These are phyloP conservation scores for Cerceris ruficornis DNA, from an alignment of 2,888 invertebrate genomes.

Conservation along the genomic window DNA sequence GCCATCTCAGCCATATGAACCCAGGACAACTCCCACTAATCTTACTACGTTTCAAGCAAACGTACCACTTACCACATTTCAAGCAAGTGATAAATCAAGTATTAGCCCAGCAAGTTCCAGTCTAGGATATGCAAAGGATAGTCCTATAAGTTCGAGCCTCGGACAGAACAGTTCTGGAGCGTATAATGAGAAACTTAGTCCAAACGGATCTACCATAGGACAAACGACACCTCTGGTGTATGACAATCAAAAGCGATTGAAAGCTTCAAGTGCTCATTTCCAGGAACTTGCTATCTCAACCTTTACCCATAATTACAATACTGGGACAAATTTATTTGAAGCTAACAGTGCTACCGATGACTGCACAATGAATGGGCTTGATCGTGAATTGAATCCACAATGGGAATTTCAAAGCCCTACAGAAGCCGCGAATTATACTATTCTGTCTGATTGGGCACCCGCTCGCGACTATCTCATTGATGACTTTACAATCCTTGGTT, in stretches of 20 bases:
- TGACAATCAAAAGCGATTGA: conserved; percentile 68
- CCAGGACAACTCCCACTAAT: conserved; percentile 75
- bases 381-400: conserved; percentile 82
- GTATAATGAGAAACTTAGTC: conserved; percentile 77
- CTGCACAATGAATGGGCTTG: conserved; percentile 66
- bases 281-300: conserved; percentile 79
- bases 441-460: conserved; percentile 80
- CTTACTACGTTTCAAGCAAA: conserved; percentile 79
- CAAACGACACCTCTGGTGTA: conserved; percentile 77
- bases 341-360: conserved; percentile 59
- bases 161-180: conserved; percentile 74
- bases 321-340: conserved; percentile 47
- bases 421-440: conserved; percentile 79
- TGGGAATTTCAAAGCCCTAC: conserved; percentile 82
- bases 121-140: conserved; percentile 76
- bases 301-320: conserved; percentile 78
- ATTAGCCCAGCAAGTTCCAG: conserved; percentile 78
- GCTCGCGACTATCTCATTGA: conserved; percentile 82
- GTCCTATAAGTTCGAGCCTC: conserved; percentile 74
- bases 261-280: conserved; percentile 67
- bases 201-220: conserved; percentile 76
- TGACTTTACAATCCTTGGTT: conserved; percentile 91
- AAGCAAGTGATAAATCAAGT: conserved; percentile 79
- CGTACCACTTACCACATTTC: conserved; percentile 76
- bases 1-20: conserved; percentile 67